Base-by-base conservation (phyloP, 2,113 vertebrate genomes). In the Agelaius phoeniceus region DNA sequence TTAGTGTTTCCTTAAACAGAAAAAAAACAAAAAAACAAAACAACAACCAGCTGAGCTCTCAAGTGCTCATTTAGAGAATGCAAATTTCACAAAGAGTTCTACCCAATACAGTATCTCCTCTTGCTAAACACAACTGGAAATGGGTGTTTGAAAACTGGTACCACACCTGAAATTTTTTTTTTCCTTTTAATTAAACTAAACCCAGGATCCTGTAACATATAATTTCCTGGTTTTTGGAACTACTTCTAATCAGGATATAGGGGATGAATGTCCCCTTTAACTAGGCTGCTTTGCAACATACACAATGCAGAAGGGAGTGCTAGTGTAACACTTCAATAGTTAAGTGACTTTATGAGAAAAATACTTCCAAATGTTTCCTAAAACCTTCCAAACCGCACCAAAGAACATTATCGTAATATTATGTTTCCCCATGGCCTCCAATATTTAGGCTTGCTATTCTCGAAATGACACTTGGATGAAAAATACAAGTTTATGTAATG, bases 341-440 rank as follows among this genome's bases (percentile, higher is more conserved):
- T 99, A 99, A 99, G 98, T 98, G 97, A 98, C 98, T 99, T 99
- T 98, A 99, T 98, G 98, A 99, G 98, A 98, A 99, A 99, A 99
- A 99, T 97, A 98, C 98, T 99, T 99, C 99, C 99, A 99, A 99
- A 99, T 99, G 98, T 99, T 99, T 98, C 97, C 97, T 97, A 98
- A 99, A 98, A 97, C 98, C 97, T 98, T 99, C 98, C 98, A 99
- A 99, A 99, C 98, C 98, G 97, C 99, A 99, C 98, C 98, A 99
- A 99, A 99, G 98, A 98, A 98, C 97, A 98, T 98, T 99, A 98
- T 98, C 97, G 97, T 99, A 98, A 99, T 98, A 99, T 99, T 99
- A 98, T 98, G 97, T 99, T 99, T 99, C 98, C 97, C 97, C 95
- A 93, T 98, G 98, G 98, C 98, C 98, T 98, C 98, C 98, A 98